Percentiles rank a stretch among this genome's conserved stretches.
phyloP scores from a whole-genome alignment of 2,888 invertebrate species.

The Acanthacorydalis orientalis region DNA sequence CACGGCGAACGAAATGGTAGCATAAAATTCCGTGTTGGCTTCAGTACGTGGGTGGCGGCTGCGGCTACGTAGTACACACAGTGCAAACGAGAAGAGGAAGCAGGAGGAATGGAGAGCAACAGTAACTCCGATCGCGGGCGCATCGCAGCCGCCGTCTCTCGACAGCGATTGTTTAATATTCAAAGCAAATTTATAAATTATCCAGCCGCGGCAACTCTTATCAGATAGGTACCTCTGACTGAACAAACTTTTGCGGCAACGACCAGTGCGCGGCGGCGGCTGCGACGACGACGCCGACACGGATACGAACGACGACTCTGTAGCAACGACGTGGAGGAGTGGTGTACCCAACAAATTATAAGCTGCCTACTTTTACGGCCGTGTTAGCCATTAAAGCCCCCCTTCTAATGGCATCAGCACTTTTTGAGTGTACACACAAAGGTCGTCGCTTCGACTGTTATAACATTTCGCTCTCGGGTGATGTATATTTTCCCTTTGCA shows the following conservation, averaged over 20 bases:
- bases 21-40: too few relatives aligned
- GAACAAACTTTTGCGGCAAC: neutral
- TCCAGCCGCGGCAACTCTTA: neutral
- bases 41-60: too few relatives aligned
- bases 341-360: constrained; percentile 1
- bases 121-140: too few relatives aligned
- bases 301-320: neutral
- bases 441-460: neutral
- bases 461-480: neutral
- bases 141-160: too few relatives aligned
- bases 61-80: too few relatives aligned
- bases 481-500: neutral
- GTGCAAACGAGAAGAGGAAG: too few relatives aligned
- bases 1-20: too few relatives aligned
- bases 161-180: neutral
- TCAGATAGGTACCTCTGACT: neutral
- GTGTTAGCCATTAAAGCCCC: constrained; percentile 1
- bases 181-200: neutral
- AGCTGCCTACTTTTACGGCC: constrained; percentile 2
- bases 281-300: too few relatives aligned
- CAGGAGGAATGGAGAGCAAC: too few relatives aligned
- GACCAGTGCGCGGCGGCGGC: too few relatives aligned
- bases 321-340: neutral
- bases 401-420: constrained; percentile 4
- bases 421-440: constrained; percentile 1